Base-by-base conservation (phyloP, 1,140 invertebrate genomes). In the Sitophilus oryzae region DNA sequence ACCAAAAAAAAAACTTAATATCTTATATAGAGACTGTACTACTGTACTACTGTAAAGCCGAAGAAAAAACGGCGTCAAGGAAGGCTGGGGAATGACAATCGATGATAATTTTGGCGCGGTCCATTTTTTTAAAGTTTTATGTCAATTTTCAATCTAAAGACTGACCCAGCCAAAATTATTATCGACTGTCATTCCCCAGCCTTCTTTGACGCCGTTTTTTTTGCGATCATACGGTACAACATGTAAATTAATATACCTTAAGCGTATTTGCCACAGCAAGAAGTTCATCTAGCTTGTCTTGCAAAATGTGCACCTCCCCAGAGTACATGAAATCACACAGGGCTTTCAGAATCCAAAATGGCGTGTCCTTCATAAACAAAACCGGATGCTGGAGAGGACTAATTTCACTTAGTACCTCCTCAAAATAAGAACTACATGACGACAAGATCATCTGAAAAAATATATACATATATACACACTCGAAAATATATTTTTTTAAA, bases 381-480 rank as follows among this genome's bases (percentile, higher is more conserved):
- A 84, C 81, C 0, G 82, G 82, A 69, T 84, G 82, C 49, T 81
- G 77, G 58, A 76, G 79, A 1, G 80, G 80, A 59, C 79, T 79
- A 8, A 70, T 69, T 45, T 80, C 76, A 16, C 75, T 74, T 30
- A 85, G 67, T 10, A 85, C 67, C 50, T 79, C 72, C 25, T 83
- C 80, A 56, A 85, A 77, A 65, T 83, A 85, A 25, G 80, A 71
- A 62, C 80, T 82, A 61, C 82, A 83, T 10, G 82, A 81, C 2
- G 82, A 83, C 20, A 80, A 60, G 43, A 78, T 80, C 50, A 85
- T 75, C 71, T 82, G 43, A 46, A 66, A 66, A 11, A 30, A 30
- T 30, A 30, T 30, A 30, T 30, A n/a, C n/a, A n/a, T n/a, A n/a
- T n/a, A n/a, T n/a, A n/a, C n/a, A n/a, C n/a, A n/a, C n/a, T n/a